Conservation (phyloP, 2,888 invertebrate species). For the Rotaria socialis region DNA sequence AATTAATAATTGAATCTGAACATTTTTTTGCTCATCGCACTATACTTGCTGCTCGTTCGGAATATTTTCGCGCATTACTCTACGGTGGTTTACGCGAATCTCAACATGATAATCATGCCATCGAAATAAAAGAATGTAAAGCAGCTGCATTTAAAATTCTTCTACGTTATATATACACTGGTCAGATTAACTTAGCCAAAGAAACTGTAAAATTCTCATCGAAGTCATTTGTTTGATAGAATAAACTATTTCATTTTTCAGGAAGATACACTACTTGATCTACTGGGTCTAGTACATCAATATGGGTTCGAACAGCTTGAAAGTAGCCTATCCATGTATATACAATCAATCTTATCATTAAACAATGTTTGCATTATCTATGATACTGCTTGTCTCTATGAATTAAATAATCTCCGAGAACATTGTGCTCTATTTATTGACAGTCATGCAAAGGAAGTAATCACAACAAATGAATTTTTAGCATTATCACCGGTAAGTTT, state of each 20-base stretch:
- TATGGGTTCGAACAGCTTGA: constrained; percentile 90
- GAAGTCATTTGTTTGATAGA: too few relatives aligned
- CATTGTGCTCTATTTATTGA: constrained; percentile 87
- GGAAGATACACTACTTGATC: constrained; percentile 63
- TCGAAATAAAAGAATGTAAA: constrained; percentile 75
- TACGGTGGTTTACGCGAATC: constrained; percentile 65
- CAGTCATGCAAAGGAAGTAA: constrained; percentile 76
- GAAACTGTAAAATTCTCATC: constrained; percentile 59
- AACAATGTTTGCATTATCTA: constrained; percentile 89
- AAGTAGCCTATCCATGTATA: constrained; percentile 82
- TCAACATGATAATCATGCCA: constrained; percentile 68
- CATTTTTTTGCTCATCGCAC: constrained; percentile 71
- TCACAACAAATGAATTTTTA: constrained; percentile 77
- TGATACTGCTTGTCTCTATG: constrained; percentile 77
- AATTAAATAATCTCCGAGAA: constrained; percentile 65
- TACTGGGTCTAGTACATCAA: constrained; percentile 82
- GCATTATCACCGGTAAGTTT: constrained; percentile 73
- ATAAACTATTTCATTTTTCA: background rate
- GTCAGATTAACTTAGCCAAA: constrained; percentile 66
- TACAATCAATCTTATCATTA: constrained; percentile 78
- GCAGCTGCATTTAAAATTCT: constrained; percentile 63
- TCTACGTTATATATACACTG: constrained; percentile 89
- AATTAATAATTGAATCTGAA: constrained; percentile 75
- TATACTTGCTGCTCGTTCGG: constrained; percentile 86
- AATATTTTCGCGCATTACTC: constrained; percentile 74